Conservation (phyloP, 2,113 vertebrate genomes). For the Pipa parva region DNA sequence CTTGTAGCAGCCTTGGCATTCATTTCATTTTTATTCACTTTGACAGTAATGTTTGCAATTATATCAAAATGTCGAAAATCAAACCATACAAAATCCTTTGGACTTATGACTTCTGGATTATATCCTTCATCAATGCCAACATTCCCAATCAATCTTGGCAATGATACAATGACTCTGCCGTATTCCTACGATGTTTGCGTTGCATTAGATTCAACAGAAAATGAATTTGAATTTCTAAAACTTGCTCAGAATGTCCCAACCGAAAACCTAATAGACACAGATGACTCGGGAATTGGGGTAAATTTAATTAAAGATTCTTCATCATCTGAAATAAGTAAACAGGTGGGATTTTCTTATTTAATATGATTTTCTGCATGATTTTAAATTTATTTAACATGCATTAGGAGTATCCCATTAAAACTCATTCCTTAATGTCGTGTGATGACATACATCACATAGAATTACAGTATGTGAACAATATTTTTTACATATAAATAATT, state of each 20-base stretch:
- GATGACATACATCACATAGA: no score
- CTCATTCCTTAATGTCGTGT: no score
- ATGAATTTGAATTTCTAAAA: constrained; percentile 30
- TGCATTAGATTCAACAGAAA: constrained; percentile 18
- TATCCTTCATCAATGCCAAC: constrained; percentile 19
- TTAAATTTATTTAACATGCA: no score
- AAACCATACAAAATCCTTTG: constrained; percentile 22
- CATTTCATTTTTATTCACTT: constrained; percentile 62
- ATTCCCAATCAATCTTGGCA: constrained; percentile 12
- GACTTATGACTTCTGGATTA: constrained; percentile 6
- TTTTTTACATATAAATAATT: no score
- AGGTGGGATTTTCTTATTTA: constrained; percentile 16
- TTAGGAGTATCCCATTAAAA: no score
- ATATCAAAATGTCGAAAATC: constrained; percentile 26
- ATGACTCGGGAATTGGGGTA: constrained; percentile 27
- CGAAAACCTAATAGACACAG: constrained; percentile 16
- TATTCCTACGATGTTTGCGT: constrained; percentile 15
- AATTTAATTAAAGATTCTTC: constrained; percentile 13
- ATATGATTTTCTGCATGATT: no score
- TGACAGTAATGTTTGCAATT: constrained; percentile 61
- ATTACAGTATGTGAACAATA: no score
- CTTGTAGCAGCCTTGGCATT: constrained; percentile 61
- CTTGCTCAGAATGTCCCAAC: constrained; percentile 6
- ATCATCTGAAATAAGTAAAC: constrained; percentile 13
- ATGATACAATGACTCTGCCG: constrained; percentile 12